Conservation (phyloP, 2,888 invertebrate genomes). For the Hirtodrosophila histrioides region DNA sequence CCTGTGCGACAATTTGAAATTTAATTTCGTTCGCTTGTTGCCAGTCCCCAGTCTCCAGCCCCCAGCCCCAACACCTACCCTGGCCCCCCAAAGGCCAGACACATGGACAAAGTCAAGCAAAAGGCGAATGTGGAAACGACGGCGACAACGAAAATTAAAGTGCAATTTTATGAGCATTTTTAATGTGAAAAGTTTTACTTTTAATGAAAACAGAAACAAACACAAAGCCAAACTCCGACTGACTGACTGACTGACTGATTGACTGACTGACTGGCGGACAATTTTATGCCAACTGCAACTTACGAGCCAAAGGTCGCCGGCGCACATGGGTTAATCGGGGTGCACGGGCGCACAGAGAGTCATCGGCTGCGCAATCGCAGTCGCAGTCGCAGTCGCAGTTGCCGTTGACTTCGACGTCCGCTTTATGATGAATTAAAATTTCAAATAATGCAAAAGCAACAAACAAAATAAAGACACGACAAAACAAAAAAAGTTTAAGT, state of each 20-base stretch:
- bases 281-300: constrained; percentile 26
- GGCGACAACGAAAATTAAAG: constrained; percentile 62
- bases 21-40: constrained; percentile 54
- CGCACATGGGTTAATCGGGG: constrained; percentile 73
- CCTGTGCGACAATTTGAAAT: constrained; percentile 70
- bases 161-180: constrained; percentile 77
- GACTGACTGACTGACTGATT: constrained; percentile 30
- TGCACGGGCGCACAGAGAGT: constrained; percentile 62
- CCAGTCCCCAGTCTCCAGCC: not conserved
- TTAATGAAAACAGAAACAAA: constrained; percentile 58
- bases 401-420: not conserved
- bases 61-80: no score
- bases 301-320: constrained; percentile 52
- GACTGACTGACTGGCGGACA: constrained; percentile 29
- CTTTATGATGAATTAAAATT: constrained; percentile 65
- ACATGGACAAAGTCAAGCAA: constrained; percentile 54
- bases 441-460: constrained; percentile 47
- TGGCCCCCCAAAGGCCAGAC: not conserved
- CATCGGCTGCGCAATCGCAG: constrained; percentile 21
- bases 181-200: constrained; percentile 76
- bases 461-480: constrained; percentile 13
- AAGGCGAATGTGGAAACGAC: constrained; percentile 44
- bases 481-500: constrained; percentile 38
- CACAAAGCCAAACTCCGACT: constrained; percentile 34
- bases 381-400: constrained; percentile 6